Percentiles rank a stretch among this genome's conserved stretches.
Conservation (phyloP, 2,888 invertebrate genomes). For the Atrina japonica region DNA sequence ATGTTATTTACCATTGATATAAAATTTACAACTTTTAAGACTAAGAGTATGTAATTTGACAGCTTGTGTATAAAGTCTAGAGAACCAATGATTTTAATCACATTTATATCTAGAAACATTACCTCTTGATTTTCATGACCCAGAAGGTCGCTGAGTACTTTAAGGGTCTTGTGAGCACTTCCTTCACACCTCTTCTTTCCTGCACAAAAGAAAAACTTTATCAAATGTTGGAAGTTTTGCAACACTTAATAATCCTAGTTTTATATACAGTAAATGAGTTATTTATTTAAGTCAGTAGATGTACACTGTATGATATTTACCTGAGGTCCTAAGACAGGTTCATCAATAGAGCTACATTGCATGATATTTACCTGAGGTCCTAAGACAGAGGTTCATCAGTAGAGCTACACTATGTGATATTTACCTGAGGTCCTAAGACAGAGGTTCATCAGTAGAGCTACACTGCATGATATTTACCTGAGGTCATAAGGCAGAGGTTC, state of each 20-base stretch:
- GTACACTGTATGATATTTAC: constrained; percentile 80
- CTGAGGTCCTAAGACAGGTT: constrained; percentile 85
- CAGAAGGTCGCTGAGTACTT: constrained; percentile 81
- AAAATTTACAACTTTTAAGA: too few species aligned
- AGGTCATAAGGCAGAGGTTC: constrained; percentile 85
- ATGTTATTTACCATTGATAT: too few species aligned
- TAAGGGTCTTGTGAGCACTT: constrained; percentile 77
- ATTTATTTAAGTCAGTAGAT: too few species aligned
- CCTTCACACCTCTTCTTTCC: constrained; percentile 81
- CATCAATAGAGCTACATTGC: constrained; percentile 85
- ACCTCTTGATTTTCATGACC: constrained; percentile 80
- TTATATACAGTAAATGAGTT: background rate
- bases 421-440: constrained; percentile 84
- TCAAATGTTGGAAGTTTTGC: constrained; percentile 1
- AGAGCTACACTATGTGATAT: constrained; percentile 82
- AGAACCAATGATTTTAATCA: too few species aligned
- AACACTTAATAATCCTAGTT: background rate
- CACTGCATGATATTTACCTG: constrained; percentile 78
- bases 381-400: constrained; percentile 86
- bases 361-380: constrained; percentile 84
- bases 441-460: constrained; percentile 86
- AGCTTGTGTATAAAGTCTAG: too few species aligned
- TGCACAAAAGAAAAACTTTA: constrained; percentile 57
- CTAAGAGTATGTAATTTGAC: too few species aligned
- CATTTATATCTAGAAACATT: constrained; percentile 24